Percentiles rank a stretch among this genome's conserved stretches.
These are phyloP conservation scores for Chymomyza fuscimana DNA, from an alignment of 2,888 invertebrate genomes.

Conservation along the genomic window DNA sequence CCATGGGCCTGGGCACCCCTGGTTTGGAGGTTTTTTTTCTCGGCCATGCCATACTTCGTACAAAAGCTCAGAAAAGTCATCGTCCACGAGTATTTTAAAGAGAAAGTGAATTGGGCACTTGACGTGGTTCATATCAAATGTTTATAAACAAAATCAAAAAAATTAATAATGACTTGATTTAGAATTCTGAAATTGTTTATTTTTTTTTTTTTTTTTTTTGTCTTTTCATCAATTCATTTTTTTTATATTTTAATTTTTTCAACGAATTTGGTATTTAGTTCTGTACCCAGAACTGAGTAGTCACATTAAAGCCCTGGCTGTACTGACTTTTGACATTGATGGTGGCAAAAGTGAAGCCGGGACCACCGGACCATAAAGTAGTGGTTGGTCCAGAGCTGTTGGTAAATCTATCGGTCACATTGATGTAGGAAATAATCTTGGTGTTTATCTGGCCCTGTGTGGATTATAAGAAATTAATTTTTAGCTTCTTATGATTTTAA, in stretches of 20 bases:
- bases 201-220: background rate
- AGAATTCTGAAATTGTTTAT: background rate
- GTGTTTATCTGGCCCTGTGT: constrained; percentile 36
- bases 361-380: constrained; percentile 23
- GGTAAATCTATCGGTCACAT: constrained; percentile 32
- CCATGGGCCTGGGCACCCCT: too few species aligned
- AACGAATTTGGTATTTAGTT: background rate
- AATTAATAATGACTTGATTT: too few species aligned
- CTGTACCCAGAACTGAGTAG: constrained; percentile 18
- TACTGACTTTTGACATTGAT: constrained; percentile 28
- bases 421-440: constrained; percentile 31
- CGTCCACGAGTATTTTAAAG: too few species aligned
- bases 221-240: background rate
- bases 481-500: background rate
- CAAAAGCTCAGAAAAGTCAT: too few species aligned
- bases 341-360: constrained; percentile 18
- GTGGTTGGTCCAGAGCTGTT: constrained; percentile 41
- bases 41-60: too few species aligned
- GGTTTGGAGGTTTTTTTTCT: too few species aligned
- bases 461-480: background rate
- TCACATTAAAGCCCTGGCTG: constrained; percentile 29
- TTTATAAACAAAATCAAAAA: too few species aligned
- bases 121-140: too few species aligned
- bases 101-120: too few species aligned
- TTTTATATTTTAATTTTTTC: background rate